phyloP scores from a whole-genome alignment of 2,888 invertebrate genomes.

The Aquatica leii region DNA sequence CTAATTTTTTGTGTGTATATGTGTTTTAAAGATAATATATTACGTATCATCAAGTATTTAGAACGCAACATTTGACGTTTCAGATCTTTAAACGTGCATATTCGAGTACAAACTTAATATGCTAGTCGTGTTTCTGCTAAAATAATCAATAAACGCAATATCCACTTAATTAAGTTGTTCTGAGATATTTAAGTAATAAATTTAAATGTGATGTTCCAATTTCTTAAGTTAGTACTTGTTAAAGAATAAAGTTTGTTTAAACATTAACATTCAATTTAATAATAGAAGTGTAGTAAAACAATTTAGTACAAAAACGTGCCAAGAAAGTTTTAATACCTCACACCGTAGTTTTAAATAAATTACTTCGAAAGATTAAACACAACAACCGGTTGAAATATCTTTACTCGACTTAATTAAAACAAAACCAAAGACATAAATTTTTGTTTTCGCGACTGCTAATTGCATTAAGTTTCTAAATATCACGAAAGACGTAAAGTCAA shows the following conservation, averaged over 20 bases:
- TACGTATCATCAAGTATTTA: too few relatives aligned
- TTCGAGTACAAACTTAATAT: too few relatives aligned
- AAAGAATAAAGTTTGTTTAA: constrained; percentile 4
- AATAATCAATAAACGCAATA: too few relatives aligned
- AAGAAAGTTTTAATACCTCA: constrained; percentile 24
- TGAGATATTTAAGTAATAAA: constrained; percentile 6
- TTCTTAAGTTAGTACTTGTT: constrained; percentile 11
- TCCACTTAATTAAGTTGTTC: too few relatives aligned
- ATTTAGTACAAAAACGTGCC: constrained; percentile 23
- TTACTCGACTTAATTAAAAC: constrained; percentile 33
- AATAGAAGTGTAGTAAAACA: constrained; percentile 23
- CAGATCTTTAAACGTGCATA: too few relatives aligned
- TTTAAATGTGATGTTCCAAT: constrained; percentile 14
- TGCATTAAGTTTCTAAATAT: constrained; percentile 38
- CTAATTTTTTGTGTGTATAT: too few relatives aligned
- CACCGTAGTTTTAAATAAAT: constrained; percentile 32
- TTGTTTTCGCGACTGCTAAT: constrained; percentile 35
- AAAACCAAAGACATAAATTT: constrained; percentile 35
- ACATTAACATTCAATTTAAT: constrained; percentile 24
- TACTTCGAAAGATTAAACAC: constrained; percentile 28
- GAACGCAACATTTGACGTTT: too few relatives aligned
- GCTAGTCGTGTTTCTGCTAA: too few relatives aligned
- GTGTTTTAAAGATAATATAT: too few relatives aligned
- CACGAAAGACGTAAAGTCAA: constrained; percentile 27
- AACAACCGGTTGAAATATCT: constrained; percentile 29